Percentiles rank a stretch among this genome's conserved stretches.
Evolutionary conservation across 2,888 invertebrate species (phyloP).

Genomic region (Nephrotoma appendiculata): DNA sequence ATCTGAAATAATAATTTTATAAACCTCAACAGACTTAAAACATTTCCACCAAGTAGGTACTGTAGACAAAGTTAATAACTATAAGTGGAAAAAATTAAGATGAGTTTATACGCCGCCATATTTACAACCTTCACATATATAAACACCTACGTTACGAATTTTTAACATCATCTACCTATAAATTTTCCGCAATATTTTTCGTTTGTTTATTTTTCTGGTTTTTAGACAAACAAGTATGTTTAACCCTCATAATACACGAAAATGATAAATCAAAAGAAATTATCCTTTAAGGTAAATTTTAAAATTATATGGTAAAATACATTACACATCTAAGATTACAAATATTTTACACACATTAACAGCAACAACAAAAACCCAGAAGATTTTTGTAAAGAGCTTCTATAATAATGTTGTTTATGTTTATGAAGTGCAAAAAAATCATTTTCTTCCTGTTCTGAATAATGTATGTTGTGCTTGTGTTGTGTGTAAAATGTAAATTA

Average conservation of each 20-base stretch:
- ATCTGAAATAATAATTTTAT: no score
- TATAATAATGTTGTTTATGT: background rate
- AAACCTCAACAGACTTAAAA: no score
- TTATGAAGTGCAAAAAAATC: background rate
- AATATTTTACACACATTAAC: background rate
- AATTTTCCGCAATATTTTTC: background rate
- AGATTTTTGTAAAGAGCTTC: background rate
- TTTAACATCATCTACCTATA: background rate
- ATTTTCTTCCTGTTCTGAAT: background rate
- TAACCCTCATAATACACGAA: background rate
- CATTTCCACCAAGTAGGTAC: no score
- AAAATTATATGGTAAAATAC: background rate
- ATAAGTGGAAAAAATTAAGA: background rate
- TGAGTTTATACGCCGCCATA: background rate
- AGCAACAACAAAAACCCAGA: background rate
- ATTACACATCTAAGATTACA: background rate
- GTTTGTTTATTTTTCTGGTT: background rate
- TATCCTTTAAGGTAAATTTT: background rate
- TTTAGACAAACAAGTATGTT: background rate
- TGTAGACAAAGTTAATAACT: no score
- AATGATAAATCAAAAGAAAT: background rate
- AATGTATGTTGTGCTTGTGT: background rate
- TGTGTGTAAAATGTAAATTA: background rate
- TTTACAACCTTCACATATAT: background rate
- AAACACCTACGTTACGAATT: background rate